These are phyloP conservation scores for Diploscapter pachys DNA, from an alignment of 1,140 invertebrate genomes.

Conservation along the genomic window DNA sequence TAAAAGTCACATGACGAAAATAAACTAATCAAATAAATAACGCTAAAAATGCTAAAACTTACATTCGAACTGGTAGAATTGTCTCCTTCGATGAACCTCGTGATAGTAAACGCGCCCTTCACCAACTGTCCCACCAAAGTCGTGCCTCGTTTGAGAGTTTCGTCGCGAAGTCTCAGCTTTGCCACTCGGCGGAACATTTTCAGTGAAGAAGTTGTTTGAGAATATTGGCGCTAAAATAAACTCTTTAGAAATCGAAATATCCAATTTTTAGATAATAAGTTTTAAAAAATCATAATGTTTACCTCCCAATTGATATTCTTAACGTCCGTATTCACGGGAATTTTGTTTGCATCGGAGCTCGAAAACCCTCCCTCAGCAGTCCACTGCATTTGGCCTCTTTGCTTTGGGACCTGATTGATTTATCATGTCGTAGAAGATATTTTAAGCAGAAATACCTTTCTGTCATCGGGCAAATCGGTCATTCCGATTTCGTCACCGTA, in stretches of 20 bases:
- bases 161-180: slow-evolving; percentile 36
- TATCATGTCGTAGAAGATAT: not conserved
- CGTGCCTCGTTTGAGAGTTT: slow-evolving; percentile 26
- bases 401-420: slow-evolving; percentile 21
- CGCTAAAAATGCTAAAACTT: not conserved
- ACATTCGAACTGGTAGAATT: slow-evolving; percentile 8
- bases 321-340: slow-evolving; percentile 26
- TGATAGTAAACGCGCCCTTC: slow-evolving; percentile 34
- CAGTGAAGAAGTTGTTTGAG: slow-evolving; percentile 10
- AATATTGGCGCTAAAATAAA: slow-evolving; percentile 38
- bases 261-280: too few relatives aligned
- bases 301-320: slow-evolving; percentile 41
- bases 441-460: slow-evolving; percentile 7
- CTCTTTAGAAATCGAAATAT: not conserved
- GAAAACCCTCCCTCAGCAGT: slow-evolving; percentile 34
- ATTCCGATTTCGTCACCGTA: slow-evolving; percentile 45
- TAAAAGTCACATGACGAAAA: not conserved
- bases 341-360: slow-evolving; percentile 5
- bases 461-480: slow-evolving; percentile 37
- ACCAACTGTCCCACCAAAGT: slow-evolving; percentile 26
- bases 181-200: slow-evolving; percentile 38
- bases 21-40: not conserved
- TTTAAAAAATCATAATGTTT: not conserved
- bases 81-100: slow-evolving; percentile 28
- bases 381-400: slow-evolving; percentile 41